Conservation (phyloP, 2,888 invertebrate genomes). For the Pseudococcus viburni region DNA sequence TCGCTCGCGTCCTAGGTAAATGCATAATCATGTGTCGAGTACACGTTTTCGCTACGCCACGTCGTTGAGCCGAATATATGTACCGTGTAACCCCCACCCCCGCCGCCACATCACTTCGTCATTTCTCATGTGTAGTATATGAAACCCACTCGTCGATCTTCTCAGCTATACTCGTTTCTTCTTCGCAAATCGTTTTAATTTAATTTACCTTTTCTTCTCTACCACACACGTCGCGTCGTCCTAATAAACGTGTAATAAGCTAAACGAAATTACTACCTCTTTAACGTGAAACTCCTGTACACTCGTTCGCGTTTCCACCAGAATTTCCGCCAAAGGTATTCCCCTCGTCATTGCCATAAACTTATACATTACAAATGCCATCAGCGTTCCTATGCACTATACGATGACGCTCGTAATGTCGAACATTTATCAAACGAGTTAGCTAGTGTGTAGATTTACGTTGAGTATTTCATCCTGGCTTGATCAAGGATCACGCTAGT, state of each 20-base stretch:
- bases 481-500: too few relatives aligned
- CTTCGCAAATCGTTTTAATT: neutral
- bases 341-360: neutral
- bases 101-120: neutral
- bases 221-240: neutral
- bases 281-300: neutral
- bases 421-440: neutral
- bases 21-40: neutral
- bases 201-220: neutral
- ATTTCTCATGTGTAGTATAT: too few relatives aligned
- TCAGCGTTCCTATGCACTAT: neutral
- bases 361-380: neutral
- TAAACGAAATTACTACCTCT: neutral
- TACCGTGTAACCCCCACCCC: neutral
- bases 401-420: neutral
- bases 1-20: neutral
- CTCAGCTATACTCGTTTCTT: neutral
- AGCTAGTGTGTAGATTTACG: neutral
- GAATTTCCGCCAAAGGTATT: neutral
- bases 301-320: neutral
- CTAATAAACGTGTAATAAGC: neutral
- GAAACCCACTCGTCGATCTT: neutral
- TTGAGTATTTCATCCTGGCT: too few relatives aligned
- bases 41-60: neutral
- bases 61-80: neutral